These are phyloP conservation scores for Augiades crinisus DNA, from an alignment of 2,888 invertebrate species.

Conservation along the genomic window DNA sequence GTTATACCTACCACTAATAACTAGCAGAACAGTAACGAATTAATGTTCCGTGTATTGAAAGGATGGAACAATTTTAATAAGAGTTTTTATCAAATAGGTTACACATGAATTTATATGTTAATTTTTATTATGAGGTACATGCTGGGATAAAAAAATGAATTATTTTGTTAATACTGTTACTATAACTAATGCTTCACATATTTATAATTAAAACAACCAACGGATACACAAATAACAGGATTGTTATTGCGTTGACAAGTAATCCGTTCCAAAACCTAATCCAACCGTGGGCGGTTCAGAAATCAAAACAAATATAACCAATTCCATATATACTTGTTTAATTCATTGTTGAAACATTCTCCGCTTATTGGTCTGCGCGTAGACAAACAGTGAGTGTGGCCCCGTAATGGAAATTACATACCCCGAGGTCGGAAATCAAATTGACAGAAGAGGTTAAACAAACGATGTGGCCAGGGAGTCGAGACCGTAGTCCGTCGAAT, in stretches of 20 bases:
- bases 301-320: conserved; percentile 5
- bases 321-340: conserved; percentile 24
- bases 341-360: conserved; percentile 49
- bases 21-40: no score
- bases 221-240: neutral
- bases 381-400: conserved; percentile 71
- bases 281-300: neutral
- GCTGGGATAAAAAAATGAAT: no score
- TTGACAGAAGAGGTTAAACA: conserved; percentile 81
- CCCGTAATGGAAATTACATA: conserved; percentile 78
- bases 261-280: neutral
- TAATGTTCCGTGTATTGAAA: no score
- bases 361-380: conserved; percentile 61
- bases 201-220: no score
- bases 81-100: no score
- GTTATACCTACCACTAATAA: no score
- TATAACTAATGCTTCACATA: no score
- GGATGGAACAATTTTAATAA: no score
- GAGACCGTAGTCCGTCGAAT: conserved; percentile 60
- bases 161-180: no score
- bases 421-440: conserved; percentile 78
- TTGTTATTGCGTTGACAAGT: neutral
- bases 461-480: conserved; percentile 74
- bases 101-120: no score
- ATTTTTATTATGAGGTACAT: no score